Base-by-base conservation (phyloP, 1,140 invertebrate species). In the Aphaenogaster ashmeadi region DNA sequence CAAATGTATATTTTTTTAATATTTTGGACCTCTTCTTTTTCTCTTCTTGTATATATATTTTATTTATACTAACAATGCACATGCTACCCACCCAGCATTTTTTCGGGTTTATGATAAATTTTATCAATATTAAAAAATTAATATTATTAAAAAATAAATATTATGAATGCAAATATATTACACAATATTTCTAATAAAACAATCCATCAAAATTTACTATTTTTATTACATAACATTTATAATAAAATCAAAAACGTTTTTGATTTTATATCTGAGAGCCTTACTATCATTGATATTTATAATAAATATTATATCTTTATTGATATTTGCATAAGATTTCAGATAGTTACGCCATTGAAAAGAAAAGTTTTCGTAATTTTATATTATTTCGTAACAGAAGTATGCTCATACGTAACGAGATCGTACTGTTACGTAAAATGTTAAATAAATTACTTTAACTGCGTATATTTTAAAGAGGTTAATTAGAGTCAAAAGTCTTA, bases 401-500 rank as follows among this genome's bases (percentile, higher is more conserved):
- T 0, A 15, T 50, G 6, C 8, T 9, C 11, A 7, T 13, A 41
- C 8, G 41, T 44, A 44, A 50, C 38, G 11, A 15, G 15, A 38
- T 60, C 11, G 8, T 67, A 11, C 4, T 21, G 9, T 7, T 69
- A 27, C 21, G 41, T 27, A 69, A 50, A 47, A 47, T 47, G 44
- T 67, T 15, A 50, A 67, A 21, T 67, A n/a, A 67, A 67, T 44
- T 21, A 13, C 13, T 67, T 44, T 21, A 44, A 67, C 38, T 47
- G 64, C 38, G n/a, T 13, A 66, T 41, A 5, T 52, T 36, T 15
- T 9, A 21, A 38, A 50, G 41, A 44, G 41, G 6, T 69, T 50
- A 69, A 69, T 47, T 47, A 47, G 21, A 69, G 21, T 69, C 41
- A 50, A 69, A 50, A 69, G 41, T 69, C 21, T 69, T 47, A 27